These are phyloP conservation scores for Aldabrachelys gigantea DNA, from an alignment of 2,113 vertebrate genomes.

Conservation along the genomic window DNA sequence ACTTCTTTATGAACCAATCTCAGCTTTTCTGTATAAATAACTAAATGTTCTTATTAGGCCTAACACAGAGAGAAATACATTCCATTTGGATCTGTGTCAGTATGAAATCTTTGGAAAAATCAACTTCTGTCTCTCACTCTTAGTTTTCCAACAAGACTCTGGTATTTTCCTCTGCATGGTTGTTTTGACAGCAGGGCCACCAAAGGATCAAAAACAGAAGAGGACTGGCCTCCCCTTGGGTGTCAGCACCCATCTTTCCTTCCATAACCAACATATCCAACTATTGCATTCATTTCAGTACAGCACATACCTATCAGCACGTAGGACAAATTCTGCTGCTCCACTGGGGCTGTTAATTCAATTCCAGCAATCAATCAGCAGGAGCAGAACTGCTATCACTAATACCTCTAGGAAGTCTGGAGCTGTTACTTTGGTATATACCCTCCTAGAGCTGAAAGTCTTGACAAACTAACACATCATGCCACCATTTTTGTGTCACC, in stretches of 20 bases:
- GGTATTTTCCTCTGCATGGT: slow-evolving; percentile 6
- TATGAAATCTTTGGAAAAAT: slow-evolving; percentile 55
- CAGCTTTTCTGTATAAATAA: slow-evolving; percentile 66
- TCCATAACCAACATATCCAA: background rate
- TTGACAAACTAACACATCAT: background rate
- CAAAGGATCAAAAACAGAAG: background rate
- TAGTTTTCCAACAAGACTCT: background rate
- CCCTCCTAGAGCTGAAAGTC: rapidly evolving
- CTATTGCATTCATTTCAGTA: background rate
- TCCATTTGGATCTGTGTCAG: slow-evolving; percentile 12
- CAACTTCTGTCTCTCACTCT: slow-evolving; percentile 37
- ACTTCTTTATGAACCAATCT: slow-evolving; percentile 54
- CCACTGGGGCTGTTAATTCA: background rate
- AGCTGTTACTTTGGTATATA: background rate
- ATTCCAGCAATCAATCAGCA: background rate
- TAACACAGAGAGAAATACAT: slow-evolving; percentile 57
- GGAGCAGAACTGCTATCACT: background rate
- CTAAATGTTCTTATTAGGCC: slow-evolving; percentile 67
- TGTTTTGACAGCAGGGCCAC: slow-evolving; percentile 14
- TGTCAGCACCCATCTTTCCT: background rate
- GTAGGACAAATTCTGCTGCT: background rate
- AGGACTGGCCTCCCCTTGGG: background rate
- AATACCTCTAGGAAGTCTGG: background rate
- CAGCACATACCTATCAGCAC: background rate
- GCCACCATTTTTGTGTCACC: rapidly evolving